A percentile compares a stretch with the other conserved stretches of the same genome.
Evolutionary conservation across 2,113 vertebrate species (phyloP).

Genomic region (Hucho hucho): DNA sequence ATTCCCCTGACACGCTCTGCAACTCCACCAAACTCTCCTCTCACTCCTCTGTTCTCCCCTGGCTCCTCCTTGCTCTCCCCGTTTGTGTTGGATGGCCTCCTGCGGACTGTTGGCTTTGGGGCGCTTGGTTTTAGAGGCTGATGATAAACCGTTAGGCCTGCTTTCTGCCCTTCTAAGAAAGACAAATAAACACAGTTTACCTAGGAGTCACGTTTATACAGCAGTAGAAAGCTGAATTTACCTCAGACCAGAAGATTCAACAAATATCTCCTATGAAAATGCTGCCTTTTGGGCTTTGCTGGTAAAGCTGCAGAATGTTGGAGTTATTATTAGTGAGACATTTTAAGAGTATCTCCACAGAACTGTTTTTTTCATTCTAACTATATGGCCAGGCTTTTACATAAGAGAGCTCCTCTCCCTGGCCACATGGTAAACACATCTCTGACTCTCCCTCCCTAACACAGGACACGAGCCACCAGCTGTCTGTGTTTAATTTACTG

Average conservation of each 20-base stretch:
- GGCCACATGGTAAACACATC: constrained; percentile 42
- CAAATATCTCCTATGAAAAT: constrained; percentile 1
- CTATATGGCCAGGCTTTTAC: neutral
- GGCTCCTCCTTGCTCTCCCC: neutral
- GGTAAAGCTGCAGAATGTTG: neutral
- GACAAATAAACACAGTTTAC: constrained; percentile 25
- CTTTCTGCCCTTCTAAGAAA: constrained; percentile 14
- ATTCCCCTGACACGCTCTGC: neutral
- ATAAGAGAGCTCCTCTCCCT: constrained; percentile 1
- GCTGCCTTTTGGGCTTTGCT: constrained; percentile 12
- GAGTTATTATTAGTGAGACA: neutral
- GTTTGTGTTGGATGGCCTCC: constrained; percentile 27
- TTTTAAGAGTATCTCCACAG: neutral
- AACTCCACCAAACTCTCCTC: neutral
- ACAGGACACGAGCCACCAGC: constrained; percentile 38
- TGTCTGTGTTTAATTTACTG: constrained; percentile 66
- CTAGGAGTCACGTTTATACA: constrained; percentile 6
- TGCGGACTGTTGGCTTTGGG: neutral
- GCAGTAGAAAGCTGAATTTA: constrained; percentile 22
- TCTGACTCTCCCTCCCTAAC: constrained; percentile 27
- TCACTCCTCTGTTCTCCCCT: neutral
- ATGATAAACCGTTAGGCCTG: constrained; percentile 4
- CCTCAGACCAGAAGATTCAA: constrained; percentile 36
- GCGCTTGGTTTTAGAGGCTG: neutral
- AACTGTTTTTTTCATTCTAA: neutral